These are phyloP conservation scores for Theonella swinhoei DNA, from an alignment of 37 sponge, comb jelly and placozoan species.

Conservation along the genomic window DNA sequence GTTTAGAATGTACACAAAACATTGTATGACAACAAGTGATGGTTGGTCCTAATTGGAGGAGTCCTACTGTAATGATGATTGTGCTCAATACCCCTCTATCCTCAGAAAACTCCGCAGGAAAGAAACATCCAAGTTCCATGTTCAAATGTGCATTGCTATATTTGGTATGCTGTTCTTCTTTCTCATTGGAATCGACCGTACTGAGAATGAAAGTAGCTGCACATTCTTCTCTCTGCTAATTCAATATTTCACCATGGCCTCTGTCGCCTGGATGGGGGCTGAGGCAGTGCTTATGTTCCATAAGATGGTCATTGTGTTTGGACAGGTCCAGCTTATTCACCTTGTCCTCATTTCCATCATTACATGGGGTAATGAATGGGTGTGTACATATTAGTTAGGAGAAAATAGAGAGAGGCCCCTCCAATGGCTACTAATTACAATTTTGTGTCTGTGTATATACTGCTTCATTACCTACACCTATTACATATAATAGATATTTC, in stretches of 20 bases:
- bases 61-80: too few relatives aligned
- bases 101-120: slow-evolving; percentile 49
- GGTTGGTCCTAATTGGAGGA: too few relatives aligned
- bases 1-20: too few relatives aligned
- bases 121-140: slow-evolving; percentile 58
- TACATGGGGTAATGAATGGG: slow-evolving; percentile 74
- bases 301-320: slow-evolving; percentile 65
- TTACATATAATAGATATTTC: too few relatives aligned
- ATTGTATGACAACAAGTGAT: too few relatives aligned
- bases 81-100: too few relatives aligned
- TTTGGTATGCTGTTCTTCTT: slow-evolving; percentile 53
- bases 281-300: slow-evolving; percentile 71
- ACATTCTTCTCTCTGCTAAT: slow-evolving; percentile 37
- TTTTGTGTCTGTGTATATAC: too few relatives aligned
- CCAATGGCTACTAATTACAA: too few relatives aligned
- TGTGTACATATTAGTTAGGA: too few relatives aligned
- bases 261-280: slow-evolving; percentile 73
- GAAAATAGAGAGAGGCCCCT: too few relatives aligned
- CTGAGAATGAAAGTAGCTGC: slow-evolving; percentile 36
- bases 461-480: too few relatives aligned
- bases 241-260: slow-evolving; percentile 60
- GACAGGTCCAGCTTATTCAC: slow-evolving; percentile 4
- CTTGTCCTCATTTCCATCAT: slow-evolving; percentile 41
- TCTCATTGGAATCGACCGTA: slow-evolving; percentile 54
- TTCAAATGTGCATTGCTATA: slow-evolving; percentile 61